Base-by-base conservation (phyloP, 2,797 vertebrate genomes). In the Psittacula echo region DNA sequence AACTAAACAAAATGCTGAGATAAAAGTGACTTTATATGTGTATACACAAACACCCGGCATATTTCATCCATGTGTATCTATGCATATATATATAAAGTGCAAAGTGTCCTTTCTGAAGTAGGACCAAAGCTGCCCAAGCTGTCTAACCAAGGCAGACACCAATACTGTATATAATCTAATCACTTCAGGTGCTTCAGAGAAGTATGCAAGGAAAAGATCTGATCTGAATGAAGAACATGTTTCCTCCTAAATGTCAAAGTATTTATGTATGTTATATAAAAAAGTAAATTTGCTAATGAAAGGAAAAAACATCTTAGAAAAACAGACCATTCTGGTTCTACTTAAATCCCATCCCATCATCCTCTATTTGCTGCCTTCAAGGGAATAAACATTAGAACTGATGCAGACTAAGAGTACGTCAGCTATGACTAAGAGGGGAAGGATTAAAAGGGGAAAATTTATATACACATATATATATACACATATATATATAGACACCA, bases 391-490 rank as follows among this genome's bases (percentile, higher is more conserved):
- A 72, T 5, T 30, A 41, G 37, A 62, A 5, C 2, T 62, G 34
- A 6, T 24, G 12, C 10, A 66, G 39, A 39, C 11, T 17, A 72
- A 30, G 64, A 53, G 50, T 15, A 37, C 1, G 12, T 34, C 62
- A 82, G 58, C 41, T 56, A 5, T 20, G 30, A 45, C 56, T 70
- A 70, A 61, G 18, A 47, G 30, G 62, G 10, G 18, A 74, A 1
- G 2, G 39, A 74, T 15, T 44, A 13, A 8, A 58, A 80, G 39
- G 5, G 29, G 30, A 39, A 32, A 23, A 56, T 23, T n/a, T 45
- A 53, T 11, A 67, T 2, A 45, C 11, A 37, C 3, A 30, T 2
- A 37, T 3, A 37, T 2, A 11, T 15, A 27, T 1, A n/a, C 2
- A 21, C 2, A 51, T 17, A 51, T 34, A 56, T 15, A 34, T 34